Evolutionary conservation across 2,888 invertebrate species (phyloP).

Genomic region (Iselma pallidipennis): DNA sequence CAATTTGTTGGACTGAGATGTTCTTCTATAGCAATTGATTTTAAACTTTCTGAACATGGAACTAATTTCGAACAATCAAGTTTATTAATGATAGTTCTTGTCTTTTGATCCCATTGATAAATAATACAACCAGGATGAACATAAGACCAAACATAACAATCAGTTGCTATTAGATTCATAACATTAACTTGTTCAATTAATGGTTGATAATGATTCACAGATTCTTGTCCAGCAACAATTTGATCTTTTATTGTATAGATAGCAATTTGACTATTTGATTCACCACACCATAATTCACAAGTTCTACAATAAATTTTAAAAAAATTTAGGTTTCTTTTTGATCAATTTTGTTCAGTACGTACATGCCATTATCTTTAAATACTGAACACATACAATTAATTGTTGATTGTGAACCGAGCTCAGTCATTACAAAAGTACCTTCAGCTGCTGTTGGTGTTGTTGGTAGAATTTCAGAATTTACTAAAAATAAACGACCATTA

Average conservation of each 20-base stretch:
- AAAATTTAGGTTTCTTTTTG: constrained; percentile 14
- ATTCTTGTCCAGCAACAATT: constrained; percentile 75
- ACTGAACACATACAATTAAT: constrained; percentile 71
- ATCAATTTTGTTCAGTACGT: constrained; percentile 29
- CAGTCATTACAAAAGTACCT: constrained; percentile 77
- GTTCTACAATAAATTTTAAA: constrained; percentile 52
- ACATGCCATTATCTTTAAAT: constrained; percentile 52
- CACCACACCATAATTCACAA: constrained; percentile 89
- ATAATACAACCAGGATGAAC: constrained; percentile 86
- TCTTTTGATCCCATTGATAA: constrained; percentile 81
- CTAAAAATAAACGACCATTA: constrained; percentile 77
- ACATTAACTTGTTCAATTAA: constrained; percentile 67
- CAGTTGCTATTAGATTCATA: constrained; percentile 68
- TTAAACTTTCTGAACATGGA: constrained; percentile 89
- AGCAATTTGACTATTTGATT: constrained; percentile 76
- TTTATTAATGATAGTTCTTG: constrained; percentile 71
- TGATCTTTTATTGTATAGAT: constrained; percentile 74
- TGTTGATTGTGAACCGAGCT: constrained; percentile 71
- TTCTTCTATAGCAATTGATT: constrained; percentile 89
- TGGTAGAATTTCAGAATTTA: constrained; percentile 65
- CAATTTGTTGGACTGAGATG: constrained; percentile 77
- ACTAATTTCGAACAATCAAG: constrained; percentile 91
- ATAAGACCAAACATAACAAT: constrained; percentile 74
- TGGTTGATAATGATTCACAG: constrained; percentile 65
- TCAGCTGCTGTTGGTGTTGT: constrained; percentile 67